These are phyloP conservation scores for Falco rusticolus DNA, from an alignment of 2,797 vertebrate genomes.

Conservation along the genomic window DNA sequence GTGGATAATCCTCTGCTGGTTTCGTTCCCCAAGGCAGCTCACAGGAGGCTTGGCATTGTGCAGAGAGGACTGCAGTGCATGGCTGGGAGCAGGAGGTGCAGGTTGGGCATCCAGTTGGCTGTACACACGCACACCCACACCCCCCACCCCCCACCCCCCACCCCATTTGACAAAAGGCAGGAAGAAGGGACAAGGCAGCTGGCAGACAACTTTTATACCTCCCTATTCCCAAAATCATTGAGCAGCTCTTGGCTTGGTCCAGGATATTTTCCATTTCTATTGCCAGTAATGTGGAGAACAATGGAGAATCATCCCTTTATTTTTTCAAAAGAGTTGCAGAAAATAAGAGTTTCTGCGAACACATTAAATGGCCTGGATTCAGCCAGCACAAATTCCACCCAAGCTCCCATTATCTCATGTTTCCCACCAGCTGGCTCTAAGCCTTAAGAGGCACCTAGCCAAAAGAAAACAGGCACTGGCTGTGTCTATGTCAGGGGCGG, in stretches of 20 bases:
- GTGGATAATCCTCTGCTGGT: background rate
- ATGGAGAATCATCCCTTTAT: background rate
- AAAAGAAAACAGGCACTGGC: background rate
- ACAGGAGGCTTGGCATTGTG: fast-evolving
- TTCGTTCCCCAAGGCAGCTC: background rate
- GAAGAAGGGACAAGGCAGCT: conserved; percentile 18
- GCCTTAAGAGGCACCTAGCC: background rate
- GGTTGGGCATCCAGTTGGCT: background rate
- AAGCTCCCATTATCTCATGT: conserved; percentile 7
- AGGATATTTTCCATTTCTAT: conserved; percentile 28
- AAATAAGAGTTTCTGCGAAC: background rate
- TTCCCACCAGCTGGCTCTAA: background rate
- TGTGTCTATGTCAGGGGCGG: background rate
- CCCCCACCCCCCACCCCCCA: too few species aligned
- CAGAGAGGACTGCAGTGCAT: background rate
- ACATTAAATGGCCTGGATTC: background rate
- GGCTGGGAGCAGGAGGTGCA: background rate
- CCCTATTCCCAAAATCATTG: background rate
- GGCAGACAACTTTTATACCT: conserved; percentile 4
- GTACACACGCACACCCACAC: background rate
- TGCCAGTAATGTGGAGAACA: background rate
- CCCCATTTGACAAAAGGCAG: background rate
- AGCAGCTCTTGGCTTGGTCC: background rate
- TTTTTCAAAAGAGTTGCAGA: too few species aligned
- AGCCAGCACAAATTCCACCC: background rate